Evolutionary conservation across 2,113 vertebrate genomes (phyloP).

Genomic region (Grus americana): DNA sequence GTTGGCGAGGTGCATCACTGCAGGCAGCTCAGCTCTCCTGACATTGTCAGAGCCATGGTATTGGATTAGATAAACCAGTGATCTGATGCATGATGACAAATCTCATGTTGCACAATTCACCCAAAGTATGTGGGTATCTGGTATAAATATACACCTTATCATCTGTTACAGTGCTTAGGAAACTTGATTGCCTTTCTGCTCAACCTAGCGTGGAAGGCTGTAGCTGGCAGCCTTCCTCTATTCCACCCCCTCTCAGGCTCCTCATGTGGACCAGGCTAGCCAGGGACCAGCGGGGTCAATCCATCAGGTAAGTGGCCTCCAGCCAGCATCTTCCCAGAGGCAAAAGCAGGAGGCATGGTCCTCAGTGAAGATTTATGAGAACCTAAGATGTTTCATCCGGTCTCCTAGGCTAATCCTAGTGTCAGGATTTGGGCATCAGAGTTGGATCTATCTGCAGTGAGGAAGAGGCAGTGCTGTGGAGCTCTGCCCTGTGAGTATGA

Average conservation of each 20-base stretch:
- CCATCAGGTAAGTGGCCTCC: background rate
- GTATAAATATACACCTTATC: conserved; percentile 65
- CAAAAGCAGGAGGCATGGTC: background rate
- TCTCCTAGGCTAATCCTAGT: background rate
- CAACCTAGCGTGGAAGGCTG: background rate
- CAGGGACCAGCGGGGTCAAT: background rate
- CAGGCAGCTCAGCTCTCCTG: background rate
- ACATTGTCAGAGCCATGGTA: background rate
- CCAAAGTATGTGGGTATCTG: conserved; percentile 37
- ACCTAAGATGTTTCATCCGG: background rate
- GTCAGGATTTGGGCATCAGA: background rate
- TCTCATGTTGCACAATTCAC: conserved; percentile 48
- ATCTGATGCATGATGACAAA: conserved; percentile 52
- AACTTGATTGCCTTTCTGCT: conserved; percentile 41
- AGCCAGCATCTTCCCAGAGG: background rate
- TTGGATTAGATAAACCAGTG: conserved; percentile 32
- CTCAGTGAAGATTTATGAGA: background rate
- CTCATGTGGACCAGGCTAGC: background rate
- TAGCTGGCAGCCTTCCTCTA: background rate
- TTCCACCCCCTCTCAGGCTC: background rate
- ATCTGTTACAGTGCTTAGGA: conserved; percentile 49
- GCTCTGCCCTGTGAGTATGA: background rate
- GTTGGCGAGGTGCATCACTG: background rate
- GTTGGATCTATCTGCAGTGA: background rate
- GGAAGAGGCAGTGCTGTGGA: background rate